Base-by-base conservation (phyloP, 2,113 vertebrate species). In the Charadrius vociferus region DNA sequence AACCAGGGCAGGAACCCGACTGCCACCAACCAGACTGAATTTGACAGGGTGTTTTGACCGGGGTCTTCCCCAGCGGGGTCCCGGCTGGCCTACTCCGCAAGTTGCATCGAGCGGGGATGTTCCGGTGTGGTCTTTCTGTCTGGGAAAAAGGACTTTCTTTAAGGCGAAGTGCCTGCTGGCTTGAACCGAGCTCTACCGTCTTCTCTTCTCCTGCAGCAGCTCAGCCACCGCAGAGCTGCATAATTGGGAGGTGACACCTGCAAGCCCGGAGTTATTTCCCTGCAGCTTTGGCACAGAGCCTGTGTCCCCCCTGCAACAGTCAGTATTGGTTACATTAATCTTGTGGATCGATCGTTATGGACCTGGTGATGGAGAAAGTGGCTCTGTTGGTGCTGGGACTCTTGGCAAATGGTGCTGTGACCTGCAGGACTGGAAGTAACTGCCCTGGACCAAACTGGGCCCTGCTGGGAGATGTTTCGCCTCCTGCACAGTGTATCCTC, bases 1-100 rank as follows among this genome's bases (percentile, higher is more conserved):
- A 99, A 99, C 96, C 99, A 99, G 97, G 99, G 98, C 98, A 98
- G 99, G 81, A 99, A 99, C 90, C 99, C 99, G 0, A 96, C 99
- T 1, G 98, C 99, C 24, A 99, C 99, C 90, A 99, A 99, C 93
- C 99, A 99, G 98, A 99, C 99, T 0, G 99, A 99, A 94, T 99
- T 99, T 0, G 99, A 99, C 77, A 98, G 99, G 3, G 99, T 99
- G 29, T 99, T 99, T 95, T 99, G 98, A 99, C 32, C 2, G 3
- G 29, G 43, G 34, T 16, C 23, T 52, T n/a, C 58, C 74, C n/a
- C 3, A 36, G 55, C 2, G 0, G 10, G 47, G 52, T 55, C 95
- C 86, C 9, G 3, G 34, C 65, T 39, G 86, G 86, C 72, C 65
- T 72, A 3, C 32, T 71, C 71, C 0, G 1, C 3, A 3, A 99